A percentile compares a stretch with the other conserved stretches of the same genome.
These are phyloP conservation scores for Antechinus flavipes DNA, from an alignment of 2,113 vertebrate species.

Conservation along the genomic window DNA sequence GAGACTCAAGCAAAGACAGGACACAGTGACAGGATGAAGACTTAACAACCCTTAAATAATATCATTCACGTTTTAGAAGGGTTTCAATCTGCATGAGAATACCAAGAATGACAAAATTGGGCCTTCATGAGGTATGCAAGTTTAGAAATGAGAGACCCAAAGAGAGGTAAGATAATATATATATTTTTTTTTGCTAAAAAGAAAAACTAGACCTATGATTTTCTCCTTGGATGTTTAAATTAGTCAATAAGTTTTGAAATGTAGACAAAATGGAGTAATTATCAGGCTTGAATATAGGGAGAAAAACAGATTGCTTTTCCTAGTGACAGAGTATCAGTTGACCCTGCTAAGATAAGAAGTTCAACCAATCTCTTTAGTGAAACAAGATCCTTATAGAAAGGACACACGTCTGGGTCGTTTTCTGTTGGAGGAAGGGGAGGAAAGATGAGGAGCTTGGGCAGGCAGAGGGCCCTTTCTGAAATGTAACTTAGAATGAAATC, in stretches of 20 bases:
- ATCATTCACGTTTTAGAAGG: neutral
- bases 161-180: neutral
- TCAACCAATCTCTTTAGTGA: neutral
- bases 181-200: neutral
- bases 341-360: neutral
- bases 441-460: fast-evolving
- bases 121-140: neutral
- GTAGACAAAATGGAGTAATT: neutral
- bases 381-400: neutral
- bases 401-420: neutral
- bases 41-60: neutral
- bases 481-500: neutral
- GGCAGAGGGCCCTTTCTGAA: neutral
- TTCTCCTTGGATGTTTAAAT: neutral
- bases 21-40: neutral
- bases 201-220: neutral
- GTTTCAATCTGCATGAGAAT: neutral
- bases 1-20: neutral
- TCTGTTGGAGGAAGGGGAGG: fast-evolving
- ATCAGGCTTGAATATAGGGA: neutral
- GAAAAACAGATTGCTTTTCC: neutral
- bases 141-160: neutral
- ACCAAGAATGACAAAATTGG: neutral
- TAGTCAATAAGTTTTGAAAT: neutral
- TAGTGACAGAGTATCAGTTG: neutral